Evolutionary conservation across 2,113 vertebrate species (phyloP).

Genomic region (Hemiscyllium ocellatum): DNA sequence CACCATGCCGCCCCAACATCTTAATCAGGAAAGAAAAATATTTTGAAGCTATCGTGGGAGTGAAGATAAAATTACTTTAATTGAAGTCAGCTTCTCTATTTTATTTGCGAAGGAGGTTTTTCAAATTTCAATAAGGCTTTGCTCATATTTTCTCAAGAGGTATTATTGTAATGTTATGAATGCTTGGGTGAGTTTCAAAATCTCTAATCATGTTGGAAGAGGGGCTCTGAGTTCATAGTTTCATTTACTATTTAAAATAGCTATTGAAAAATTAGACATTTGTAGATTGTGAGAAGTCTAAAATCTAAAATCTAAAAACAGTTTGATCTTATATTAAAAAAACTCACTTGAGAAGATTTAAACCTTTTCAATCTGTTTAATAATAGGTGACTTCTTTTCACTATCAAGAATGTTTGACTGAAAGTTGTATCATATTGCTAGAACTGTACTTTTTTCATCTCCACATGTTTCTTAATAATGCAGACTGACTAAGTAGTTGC

Average conservation of each 20-base stretch:
- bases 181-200: not conserved
- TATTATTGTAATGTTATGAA: not conserved
- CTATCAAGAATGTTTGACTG: not conserved
- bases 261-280: not conserved
- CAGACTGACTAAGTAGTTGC: not conserved
- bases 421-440: too few species aligned
- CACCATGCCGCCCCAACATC: too few species aligned
- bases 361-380: not conserved
- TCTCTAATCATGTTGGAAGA: not conserved
- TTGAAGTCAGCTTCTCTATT: not conserved
- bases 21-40: too few species aligned
- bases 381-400: not conserved
- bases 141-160: not conserved
- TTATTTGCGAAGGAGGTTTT: not conserved
- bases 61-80: too few species aligned
- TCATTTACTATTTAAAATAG: not conserved
- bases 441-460: not conserved
- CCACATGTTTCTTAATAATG: not conserved
- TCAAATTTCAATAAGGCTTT: not conserved
- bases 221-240: not conserved
- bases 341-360: not conserved
- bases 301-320: too few species aligned
- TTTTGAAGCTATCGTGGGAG: not conserved
- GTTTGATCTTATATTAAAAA: too few species aligned
- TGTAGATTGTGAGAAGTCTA: not conserved